Evolutionary conservation across 2,888 invertebrate species (phyloP).

Genomic region (Lasioglossum lativentre): DNA sequence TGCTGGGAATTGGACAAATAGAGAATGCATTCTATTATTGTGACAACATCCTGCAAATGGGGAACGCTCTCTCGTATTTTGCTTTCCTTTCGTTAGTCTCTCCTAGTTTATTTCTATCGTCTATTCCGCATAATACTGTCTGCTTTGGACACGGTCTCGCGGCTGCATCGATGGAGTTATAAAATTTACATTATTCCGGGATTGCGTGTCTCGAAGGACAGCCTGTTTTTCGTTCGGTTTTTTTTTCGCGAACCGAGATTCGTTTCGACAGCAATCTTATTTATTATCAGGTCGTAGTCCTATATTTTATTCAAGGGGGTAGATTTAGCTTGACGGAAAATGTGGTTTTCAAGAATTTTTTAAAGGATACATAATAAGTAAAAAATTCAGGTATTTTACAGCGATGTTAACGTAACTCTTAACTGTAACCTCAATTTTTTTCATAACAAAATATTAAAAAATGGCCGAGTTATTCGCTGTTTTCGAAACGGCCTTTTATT

Average conservation of each 20-base stretch:
- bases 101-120: not conserved
- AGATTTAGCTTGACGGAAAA: not conserved
- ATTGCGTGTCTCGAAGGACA: conserved; percentile 21
- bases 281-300: not conserved
- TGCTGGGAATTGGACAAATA: conserved; percentile 76
- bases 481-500: no score
- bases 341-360: not conserved
- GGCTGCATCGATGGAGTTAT: conserved; percentile 21
- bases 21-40: conserved; percentile 75
- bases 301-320: no score
- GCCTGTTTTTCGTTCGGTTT: conserved; percentile 27
- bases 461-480: not conserved
- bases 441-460: not conserved
- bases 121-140: not conserved
- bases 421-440: not conserved
- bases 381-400: not conserved
- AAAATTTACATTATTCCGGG: conserved; percentile 32
- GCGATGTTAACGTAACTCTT: not conserved
- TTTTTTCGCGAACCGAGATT: not conserved
- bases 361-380: no score
- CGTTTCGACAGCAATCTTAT: not conserved
- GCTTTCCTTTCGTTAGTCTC: not conserved
- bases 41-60: conserved; percentile 59
- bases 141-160: conserved; percentile 4
- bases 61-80: not conserved